These are phyloP conservation scores for Muscicapa comitata DNA, from an alignment of 2,797 vertebrate species.

Conservation along the genomic window DNA sequence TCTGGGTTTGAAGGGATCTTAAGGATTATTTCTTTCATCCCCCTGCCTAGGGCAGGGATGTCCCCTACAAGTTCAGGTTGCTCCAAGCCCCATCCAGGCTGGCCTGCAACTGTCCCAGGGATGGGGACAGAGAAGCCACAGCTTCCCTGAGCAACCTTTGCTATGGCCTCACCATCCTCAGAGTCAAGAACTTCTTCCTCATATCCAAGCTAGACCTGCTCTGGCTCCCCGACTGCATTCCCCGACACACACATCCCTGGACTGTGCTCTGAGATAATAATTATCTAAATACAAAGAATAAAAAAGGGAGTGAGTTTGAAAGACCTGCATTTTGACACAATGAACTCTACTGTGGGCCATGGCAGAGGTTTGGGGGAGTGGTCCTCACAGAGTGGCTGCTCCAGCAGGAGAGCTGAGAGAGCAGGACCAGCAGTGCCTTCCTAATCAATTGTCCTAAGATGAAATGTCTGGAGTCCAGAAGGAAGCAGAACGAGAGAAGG, in stretches of 20 bases:
- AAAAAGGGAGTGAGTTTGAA: background rate
- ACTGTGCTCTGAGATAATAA: fast-evolving
- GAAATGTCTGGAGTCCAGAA: background rate
- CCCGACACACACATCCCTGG: background rate
- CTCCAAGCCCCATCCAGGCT: background rate
- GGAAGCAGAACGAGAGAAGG: background rate
- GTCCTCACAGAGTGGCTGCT: background rate
- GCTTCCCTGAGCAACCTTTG: background rate
- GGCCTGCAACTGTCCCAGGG: background rate
- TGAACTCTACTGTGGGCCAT: background rate
- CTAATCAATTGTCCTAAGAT: background rate
- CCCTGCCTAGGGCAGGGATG: background rate
- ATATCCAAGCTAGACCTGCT: background rate
- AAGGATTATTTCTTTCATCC: fast-evolving
- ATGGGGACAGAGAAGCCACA: background rate
- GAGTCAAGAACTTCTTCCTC: background rate
- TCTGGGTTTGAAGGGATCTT: background rate
- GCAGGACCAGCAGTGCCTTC: background rate
- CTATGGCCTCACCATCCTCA: background rate
- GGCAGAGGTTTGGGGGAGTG: background rate
- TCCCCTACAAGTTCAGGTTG: background rate
- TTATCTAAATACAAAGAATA: background rate
- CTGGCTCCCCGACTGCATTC: background rate
- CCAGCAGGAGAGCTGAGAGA: background rate
- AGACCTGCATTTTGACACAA: background rate